Evolutionary conservation across 2,113 vertebrate genomes (phyloP), one percentile per base, ranked within the genome.

Genomic region (Cephalopholis sonnerati): DNA sequence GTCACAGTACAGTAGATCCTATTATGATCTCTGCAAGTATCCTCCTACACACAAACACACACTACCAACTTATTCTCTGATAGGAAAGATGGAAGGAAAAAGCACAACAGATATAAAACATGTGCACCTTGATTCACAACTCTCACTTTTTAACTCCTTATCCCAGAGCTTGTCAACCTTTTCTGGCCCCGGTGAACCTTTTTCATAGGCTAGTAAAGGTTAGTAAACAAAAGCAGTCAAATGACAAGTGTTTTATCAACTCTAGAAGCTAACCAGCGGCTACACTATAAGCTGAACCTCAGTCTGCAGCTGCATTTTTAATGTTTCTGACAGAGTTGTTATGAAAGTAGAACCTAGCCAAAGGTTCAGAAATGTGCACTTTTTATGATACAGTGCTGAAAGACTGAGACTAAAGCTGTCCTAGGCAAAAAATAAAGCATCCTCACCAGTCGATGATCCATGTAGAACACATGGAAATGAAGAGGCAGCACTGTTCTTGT

Each of bases 1-100:
- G 73, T 72, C 77, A 72, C 77, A 77, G 24, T 48, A 87, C 82
- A 85, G 69, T 78, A 80, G 61, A 91, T 67, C 44, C 27, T 53
- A 22, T 78, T 79, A 67, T 73, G 36, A 79, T 77, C 76, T 63
- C 17, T 73, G 53, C 46, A 82, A 44, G 39, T 63, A 66, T 83
- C 55, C 51, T 57, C n/a, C 27, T 32, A 74, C 62, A 65, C 68
- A 70, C 17, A 76, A 24, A 74, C 53, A 70, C 32, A 51, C 1
- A 11, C 32, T 50, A 32, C 48, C 41, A 71, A 62, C 69, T 78
- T 68, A 59, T 67, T 54, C 50, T 39, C 25, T 29, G 9, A 50
- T 20, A 53, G 50, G 48, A 32, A 69, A 3, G 20, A 54, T 64
- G 12, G 25, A 36, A 11, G 17, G 24, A 78, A 59, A 41, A 50